Evolutionary conservation across 2,113 vertebrate genomes (phyloP), one percentile per base, ranked within the genome.

Genomic region (Oceanites oceanicus): DNA sequence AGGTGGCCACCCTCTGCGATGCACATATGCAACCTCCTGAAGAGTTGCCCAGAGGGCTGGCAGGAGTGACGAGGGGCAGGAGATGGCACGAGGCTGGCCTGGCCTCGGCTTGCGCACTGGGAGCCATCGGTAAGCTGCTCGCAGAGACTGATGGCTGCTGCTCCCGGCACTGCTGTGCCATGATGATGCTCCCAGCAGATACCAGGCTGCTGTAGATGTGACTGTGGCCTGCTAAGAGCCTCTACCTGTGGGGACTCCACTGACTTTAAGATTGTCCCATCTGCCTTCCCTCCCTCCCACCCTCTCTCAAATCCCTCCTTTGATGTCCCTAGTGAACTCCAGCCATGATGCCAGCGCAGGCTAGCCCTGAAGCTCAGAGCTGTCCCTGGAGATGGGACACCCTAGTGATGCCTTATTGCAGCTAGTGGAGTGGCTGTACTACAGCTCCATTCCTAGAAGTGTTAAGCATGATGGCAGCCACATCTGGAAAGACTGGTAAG

Each of bases 321-420:
- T 98, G 97, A 97, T 98, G 92, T 98, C 97, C 96, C 91, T 96
- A 98, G 97, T 97, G 97, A 98, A 66, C 97, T 94, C 91, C 97
- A 94, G 94, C 97, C 97, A 96, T 92, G 97, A 98, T 96, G 96
- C 96, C 97, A 97, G 92, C 94, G 96, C 96, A 96, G 97, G 97
- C 97, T 96, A 97, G 97, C 94, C 97, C 96, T 47, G 97, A 94
- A 97, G 97, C 95, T 97, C 97, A 97, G 95, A 97, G 95, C 96
- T 97, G 95, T 96, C 97, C 96, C 97, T 89, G 97, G 94, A 96
- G 73, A 63, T 94, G 96, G 97, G 96, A 92, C 96, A 6, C 84
- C 96, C 84, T 97, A 96, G 96, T 88, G 96, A 97, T 96, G 96
- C 93, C 96, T 96, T 94, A 71, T 93, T 96, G 94, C 96, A 94